These are phyloP conservation scores for Polydrusus cervinus DNA, from an alignment of 2,888 invertebrate species.

Conservation along the genomic window DNA sequence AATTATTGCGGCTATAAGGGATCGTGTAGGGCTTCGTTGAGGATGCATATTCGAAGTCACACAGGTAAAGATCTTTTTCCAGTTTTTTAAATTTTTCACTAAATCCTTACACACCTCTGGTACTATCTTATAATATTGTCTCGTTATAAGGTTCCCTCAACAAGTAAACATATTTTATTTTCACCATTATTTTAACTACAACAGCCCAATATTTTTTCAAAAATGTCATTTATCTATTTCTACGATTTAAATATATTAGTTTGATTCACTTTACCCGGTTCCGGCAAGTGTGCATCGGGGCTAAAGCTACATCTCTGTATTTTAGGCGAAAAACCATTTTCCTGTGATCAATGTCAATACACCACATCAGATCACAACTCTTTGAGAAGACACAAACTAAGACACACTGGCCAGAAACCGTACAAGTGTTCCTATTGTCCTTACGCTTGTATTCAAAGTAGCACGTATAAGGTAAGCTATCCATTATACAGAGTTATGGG, in stretches of 20 bases:
- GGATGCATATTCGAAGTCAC: slow-evolving; percentile 80
- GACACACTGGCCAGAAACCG: slow-evolving; percentile 82
- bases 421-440: slow-evolving; percentile 87
- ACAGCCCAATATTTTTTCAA: too few relatives aligned
- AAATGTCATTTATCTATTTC: too few relatives aligned
- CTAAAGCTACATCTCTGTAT: slow-evolving; percentile 48
- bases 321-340: slow-evolving; percentile 84
- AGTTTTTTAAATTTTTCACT: too few relatives aligned
- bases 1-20: slow-evolving; percentile 80
- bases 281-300: too few relatives aligned
- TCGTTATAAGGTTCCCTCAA: too few relatives aligned
- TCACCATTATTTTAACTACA: too few relatives aligned
- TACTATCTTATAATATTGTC: too few relatives aligned
- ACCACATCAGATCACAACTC: slow-evolving; percentile 87
- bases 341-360: slow-evolving; percentile 83
- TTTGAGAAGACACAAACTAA: slow-evolving; percentile 84
- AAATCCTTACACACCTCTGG: too few relatives aligned
- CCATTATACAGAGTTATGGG: too few relatives aligned
- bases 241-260: too few relatives aligned
- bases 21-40: slow-evolving; percentile 78
- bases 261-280: too few relatives aligned
- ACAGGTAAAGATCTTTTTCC: slow-evolving; percentile 78
- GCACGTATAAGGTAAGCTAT: slow-evolving; percentile 76
- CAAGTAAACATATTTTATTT: too few relatives aligned
- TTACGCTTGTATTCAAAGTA: slow-evolving; percentile 87